A percentile compares a stretch with the other conserved stretches of the same genome.
These are phyloP conservation scores for Apamea sordens DNA, from an alignment of 2,888 invertebrate species.

Conservation along the genomic window DNA sequence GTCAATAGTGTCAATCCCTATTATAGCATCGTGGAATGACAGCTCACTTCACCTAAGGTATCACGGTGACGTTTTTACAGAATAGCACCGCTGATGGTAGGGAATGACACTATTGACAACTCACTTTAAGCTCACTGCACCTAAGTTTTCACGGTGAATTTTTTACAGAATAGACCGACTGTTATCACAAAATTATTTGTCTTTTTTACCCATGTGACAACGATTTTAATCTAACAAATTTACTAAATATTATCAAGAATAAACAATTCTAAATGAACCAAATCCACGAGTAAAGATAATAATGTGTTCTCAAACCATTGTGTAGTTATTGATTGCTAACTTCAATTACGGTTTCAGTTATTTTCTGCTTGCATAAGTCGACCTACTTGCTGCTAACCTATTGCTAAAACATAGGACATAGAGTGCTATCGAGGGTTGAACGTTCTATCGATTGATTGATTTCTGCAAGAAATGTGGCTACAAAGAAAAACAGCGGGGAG, in stretches of 20 bases:
- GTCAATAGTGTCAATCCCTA: no score
- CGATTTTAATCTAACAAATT: background rate
- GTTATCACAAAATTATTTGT: no score
- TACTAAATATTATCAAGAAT: slow-evolving; percentile 20
- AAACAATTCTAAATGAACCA: slow-evolving; percentile 36
- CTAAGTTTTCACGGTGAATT: no score
- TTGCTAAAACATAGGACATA: slow-evolving; percentile 4
- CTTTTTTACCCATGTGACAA: no score
- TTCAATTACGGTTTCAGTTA: slow-evolving; percentile 17
- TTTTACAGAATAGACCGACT: no score
- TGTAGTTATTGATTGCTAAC: background rate
- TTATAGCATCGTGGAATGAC: no score
- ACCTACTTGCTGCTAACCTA: slow-evolving; percentile 1
- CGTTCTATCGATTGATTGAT: slow-evolving; percentile 73
- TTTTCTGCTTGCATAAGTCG: slow-evolving; percentile 5
- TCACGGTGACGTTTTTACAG: no score
- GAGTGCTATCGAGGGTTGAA: slow-evolving; percentile 60
- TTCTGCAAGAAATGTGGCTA: slow-evolving; percentile 52
- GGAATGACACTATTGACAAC: no score
- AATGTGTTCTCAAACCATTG: slow-evolving; percentile 7
- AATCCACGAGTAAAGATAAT: slow-evolving; percentile 25
- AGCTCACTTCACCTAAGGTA: no score
- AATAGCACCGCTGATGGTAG: no score
- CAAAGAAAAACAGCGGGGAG: slow-evolving; percentile 19
- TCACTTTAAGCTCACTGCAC: no score